Conservation (phyloP, 2,797 vertebrate species). For the Loris lydekkerianus region DNA sequence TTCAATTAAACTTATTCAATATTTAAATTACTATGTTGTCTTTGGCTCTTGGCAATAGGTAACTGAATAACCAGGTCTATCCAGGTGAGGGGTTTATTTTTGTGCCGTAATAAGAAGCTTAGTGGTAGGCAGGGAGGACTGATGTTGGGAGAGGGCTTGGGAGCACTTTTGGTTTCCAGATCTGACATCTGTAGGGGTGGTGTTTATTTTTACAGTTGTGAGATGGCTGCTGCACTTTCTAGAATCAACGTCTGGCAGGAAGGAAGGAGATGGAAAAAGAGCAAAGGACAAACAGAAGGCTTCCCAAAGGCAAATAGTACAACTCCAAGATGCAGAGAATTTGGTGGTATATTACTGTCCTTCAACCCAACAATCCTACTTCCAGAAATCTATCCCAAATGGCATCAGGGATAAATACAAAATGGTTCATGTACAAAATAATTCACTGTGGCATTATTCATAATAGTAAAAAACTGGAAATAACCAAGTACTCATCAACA, state of each 20-base stretch:
- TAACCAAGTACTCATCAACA: neutral
- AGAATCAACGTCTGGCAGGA: neutral
- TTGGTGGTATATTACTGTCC: neutral
- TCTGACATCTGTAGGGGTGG: neutral
- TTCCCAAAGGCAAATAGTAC: neutral
- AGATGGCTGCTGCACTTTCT: neutral
- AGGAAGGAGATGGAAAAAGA: neutral
- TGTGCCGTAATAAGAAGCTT: neutral
- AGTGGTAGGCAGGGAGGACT: neutral
- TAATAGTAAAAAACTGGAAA: conserved; percentile 1
- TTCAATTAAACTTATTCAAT: neutral
- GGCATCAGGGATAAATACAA: neutral
- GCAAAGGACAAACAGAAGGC: neutral
- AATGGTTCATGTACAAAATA: neutral
- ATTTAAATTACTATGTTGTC: neutral
- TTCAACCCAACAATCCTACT: neutral
- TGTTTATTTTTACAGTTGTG: neutral
- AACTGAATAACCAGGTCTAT: neutral
- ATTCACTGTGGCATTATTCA: neutral
- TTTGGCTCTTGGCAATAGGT: neutral
- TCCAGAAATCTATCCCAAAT: neutral
- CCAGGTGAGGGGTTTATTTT: neutral
- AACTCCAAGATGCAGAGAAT: neutral
- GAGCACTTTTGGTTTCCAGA: neutral
- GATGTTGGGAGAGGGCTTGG: neutral